Evolutionary conservation across 2,888 invertebrate genomes (phyloP).

Genomic region (Eupeodes latifasciatus): DNA sequence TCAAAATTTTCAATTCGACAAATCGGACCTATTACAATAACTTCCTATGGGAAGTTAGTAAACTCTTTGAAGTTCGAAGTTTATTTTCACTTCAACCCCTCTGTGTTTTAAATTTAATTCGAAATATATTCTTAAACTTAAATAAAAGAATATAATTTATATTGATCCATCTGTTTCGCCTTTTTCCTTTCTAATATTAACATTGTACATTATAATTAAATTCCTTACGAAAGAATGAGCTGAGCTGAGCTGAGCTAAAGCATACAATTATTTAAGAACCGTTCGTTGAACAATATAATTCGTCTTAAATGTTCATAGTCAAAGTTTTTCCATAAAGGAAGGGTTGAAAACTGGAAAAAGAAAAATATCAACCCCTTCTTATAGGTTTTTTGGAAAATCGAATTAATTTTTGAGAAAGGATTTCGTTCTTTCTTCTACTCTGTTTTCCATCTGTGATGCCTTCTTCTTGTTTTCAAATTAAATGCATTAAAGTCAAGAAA

Average conservation of each 20-base stretch:
- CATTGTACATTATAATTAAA: constrained; percentile 60
- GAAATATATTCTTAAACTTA: no score
- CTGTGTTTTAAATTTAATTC: no score
- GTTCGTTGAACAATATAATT: constrained; percentile 14
- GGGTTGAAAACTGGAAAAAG: background rate
- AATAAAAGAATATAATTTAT: no score
- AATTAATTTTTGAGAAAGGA: constrained; percentile 55
- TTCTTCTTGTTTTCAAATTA: constrained; percentile 42
- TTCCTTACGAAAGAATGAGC: constrained; percentile 51
- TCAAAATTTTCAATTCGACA: no score
- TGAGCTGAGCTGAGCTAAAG: background rate
- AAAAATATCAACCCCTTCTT: constrained; percentile 48
- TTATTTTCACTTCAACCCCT: no score
- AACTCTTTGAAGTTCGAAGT: no score
- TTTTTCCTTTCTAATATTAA: background rate
- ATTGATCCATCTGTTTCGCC: no score
- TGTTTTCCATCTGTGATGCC: constrained; percentile 17
- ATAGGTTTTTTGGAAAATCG: constrained; percentile 37
- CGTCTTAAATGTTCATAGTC: background rate
- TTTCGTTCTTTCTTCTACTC: background rate
- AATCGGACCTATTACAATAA: no score
- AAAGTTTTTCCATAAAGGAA: background rate
- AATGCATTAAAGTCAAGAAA: constrained; percentile 49
- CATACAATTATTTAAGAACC: constrained; percentile 39
- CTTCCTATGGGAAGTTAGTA: no score